phyloP scores from a whole-genome alignment of 2,113 vertebrate species.

The Psettodes erumei region DNA sequence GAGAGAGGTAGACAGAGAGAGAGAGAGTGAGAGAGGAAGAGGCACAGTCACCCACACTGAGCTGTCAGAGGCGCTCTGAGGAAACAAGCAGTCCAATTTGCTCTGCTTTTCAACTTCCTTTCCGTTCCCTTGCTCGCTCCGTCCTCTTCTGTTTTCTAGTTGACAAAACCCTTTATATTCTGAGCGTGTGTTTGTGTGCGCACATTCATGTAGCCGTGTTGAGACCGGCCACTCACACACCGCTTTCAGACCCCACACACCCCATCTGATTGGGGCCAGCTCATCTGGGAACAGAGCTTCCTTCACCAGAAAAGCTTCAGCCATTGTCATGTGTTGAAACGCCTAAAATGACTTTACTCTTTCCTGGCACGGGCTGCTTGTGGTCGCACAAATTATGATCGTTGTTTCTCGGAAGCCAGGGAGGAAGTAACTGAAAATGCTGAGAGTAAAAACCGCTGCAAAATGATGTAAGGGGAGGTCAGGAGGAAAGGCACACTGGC shows the following conservation, averaged over 20 bases:
- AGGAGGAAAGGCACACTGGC: not conserved
- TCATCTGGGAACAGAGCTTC: conserved; percentile 5
- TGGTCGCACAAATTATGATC: not conserved
- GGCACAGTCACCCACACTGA: conserved; percentile 71
- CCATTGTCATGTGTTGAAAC: conserved; percentile 5
- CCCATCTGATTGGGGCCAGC: conserved; percentile 42
- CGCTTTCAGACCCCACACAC: conserved; percentile 42
- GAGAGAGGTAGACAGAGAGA: conserved; percentile 54
- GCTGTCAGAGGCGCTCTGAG: conserved; percentile 77
- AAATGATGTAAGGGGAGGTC: not conserved
- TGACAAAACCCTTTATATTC: conserved; percentile 59
- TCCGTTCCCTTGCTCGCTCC: conserved; percentile 48
- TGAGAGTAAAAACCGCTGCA: not conserved
- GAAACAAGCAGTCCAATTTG: conserved; percentile 80
- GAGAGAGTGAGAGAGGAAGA: conserved; percentile 44
- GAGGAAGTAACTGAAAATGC: not conserved
- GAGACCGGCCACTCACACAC: conserved; percentile 3
- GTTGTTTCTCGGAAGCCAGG: not conserved
- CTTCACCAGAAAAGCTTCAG: conserved; percentile 18
- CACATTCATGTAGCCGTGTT: conserved; percentile 25
- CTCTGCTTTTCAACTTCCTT: conserved; percentile 74
- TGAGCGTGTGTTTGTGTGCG: conserved; percentile 12
- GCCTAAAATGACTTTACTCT: not conserved
- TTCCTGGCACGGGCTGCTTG: not conserved
- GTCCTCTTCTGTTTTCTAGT: conserved; percentile 53